phyloP scores from a whole-genome alignment of 2,113 vertebrate species.

The Bettongia penicillata region DNA sequence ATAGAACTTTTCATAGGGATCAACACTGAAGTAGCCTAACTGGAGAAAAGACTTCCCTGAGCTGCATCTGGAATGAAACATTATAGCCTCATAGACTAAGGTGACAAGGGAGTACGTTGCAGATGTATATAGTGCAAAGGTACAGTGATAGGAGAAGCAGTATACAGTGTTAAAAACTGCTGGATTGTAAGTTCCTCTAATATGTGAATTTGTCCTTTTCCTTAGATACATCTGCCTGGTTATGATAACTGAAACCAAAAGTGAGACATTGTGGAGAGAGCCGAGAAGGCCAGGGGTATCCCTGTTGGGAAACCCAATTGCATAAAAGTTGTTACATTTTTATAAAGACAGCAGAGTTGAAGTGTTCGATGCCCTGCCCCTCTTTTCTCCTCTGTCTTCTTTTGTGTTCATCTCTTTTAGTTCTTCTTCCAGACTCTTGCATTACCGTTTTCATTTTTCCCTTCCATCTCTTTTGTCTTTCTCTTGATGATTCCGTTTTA shows the following conservation, averaged over 20 bases:
- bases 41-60: background rate
- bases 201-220: background rate
- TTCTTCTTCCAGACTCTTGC: too few relatives aligned
- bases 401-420: too few relatives aligned
- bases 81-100: background rate
- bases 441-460: too few relatives aligned
- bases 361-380: too few relatives aligned
- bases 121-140: background rate
- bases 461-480: too few relatives aligned
- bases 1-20: background rate
- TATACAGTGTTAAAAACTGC: background rate
- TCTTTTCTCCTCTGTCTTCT: too few relatives aligned
- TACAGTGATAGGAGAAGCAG: background rate
- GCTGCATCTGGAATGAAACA: background rate
- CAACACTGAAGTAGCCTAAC: background rate
- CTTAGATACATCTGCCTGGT: background rate
- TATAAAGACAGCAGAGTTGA: too few relatives aligned
- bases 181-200: background rate
- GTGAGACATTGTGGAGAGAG: background rate
- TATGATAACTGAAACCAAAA: background rate
- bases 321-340: too few relatives aligned
- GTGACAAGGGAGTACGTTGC: background rate
- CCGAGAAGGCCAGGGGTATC: background rate
- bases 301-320: background rate
- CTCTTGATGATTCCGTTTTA: too few relatives aligned